Evolutionary conservation across 2,113 vertebrate genomes (phyloP).

Genomic region (Pomatostomus ruficeps): DNA sequence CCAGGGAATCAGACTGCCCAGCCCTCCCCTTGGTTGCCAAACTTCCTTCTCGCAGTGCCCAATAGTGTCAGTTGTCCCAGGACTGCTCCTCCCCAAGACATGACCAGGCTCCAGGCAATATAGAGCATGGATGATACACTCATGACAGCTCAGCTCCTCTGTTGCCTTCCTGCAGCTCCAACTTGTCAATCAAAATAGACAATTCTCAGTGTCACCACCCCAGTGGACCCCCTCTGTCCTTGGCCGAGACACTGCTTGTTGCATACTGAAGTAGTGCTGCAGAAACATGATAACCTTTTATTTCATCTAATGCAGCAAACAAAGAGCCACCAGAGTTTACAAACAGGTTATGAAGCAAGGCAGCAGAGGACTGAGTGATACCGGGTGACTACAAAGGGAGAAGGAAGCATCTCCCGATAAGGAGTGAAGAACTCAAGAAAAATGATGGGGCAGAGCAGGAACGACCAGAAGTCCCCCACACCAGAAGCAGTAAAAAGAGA

Average conservation of each 20-base stretch:
- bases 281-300: fast-evolving
- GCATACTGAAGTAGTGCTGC: not conserved
- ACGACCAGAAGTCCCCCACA: fast-evolving
- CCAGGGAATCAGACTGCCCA: not conserved
- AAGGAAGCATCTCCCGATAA: not conserved
- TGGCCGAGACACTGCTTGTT: not conserved
- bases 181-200: not conserved
- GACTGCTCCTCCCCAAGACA: not conserved
- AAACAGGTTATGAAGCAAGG: not conserved
- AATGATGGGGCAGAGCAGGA: not conserved
- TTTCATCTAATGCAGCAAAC: not conserved
- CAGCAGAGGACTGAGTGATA: not conserved
- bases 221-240: not conserved
- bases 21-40: not conserved
- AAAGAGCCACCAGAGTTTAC: not conserved
- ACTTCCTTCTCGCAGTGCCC: not conserved
- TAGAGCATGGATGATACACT: not conserved
- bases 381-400: not conserved
- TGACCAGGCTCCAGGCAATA: fast-evolving
- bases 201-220: not conserved
- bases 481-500: not conserved
- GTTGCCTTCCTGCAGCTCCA: not conserved
- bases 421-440: not conserved
- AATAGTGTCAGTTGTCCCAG: fast-evolving
- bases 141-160: not conserved